Base-by-base conservation (phyloP, 2,113 vertebrate species). In the Oostethus manadensis region DNA sequence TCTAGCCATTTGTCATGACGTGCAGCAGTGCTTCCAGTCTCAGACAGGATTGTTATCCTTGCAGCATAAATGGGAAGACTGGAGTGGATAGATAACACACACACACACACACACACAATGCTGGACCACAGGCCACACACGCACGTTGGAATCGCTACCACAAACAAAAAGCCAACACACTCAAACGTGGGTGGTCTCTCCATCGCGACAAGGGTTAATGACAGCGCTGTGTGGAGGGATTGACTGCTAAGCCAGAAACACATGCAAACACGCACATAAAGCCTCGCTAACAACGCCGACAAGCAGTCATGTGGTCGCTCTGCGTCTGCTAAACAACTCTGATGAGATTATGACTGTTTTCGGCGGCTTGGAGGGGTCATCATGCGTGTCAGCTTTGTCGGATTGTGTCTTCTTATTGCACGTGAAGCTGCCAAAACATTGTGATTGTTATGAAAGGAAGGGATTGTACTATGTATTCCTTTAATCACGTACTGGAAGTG, bases 181-280 rank as follows among this genome's bases (percentile, higher is more conserved):
- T 17, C 56, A 73, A 62, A 76, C 70, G 74, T 85, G 86, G 83
- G 84, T 88, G 84, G 86, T 86, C 86, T 64, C 60, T 50, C 49
- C 54, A 64, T 50, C 72, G 68, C 45, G 51, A 71, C 70, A 70
- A 69, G 78, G 81, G 81, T 86, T 85, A 85, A 81, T 83, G 63
- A 76, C 49, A 53, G 72, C 58, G 51, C 50, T 76, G 71, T 85
- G 76, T 66, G 48, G 49, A 73, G 45, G 64, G 68, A 77, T 58
- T 62, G 68, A 73, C 68, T 60, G 55, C 57, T 68, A 45, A 53
- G 65, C 56, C 63, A 64, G 35, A 73, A 3, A 68, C 51, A 61
- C 55, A 61, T 22, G 43, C 10, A 61, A 60, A 65, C 45, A 53
- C 53, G 63, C 18, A 49, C 33, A 68, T 51, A 20, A 42, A 58